Conservation (phyloP, 2,797 vertebrate genomes). For the Rhincodon typus region DNA sequence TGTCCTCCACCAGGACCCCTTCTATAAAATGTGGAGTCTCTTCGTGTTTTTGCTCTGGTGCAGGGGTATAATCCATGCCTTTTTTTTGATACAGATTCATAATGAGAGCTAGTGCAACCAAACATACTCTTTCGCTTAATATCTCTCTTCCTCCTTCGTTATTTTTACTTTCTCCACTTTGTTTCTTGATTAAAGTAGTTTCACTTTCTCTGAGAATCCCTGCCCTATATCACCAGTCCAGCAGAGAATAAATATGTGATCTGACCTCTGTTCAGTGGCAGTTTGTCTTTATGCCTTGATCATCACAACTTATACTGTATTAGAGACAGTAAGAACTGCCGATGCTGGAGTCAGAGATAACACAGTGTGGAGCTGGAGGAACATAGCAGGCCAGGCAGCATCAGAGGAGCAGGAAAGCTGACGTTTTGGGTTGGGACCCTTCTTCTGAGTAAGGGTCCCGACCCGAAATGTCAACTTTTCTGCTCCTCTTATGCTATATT, state of each 20-base stretch:
- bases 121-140: neutral
- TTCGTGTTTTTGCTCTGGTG: neutral
- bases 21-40: neutral
- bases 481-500: neutral
- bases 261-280: too few species aligned
- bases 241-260: neutral
- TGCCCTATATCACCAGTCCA: neutral
- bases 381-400: too few species aligned
- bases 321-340: too few species aligned
- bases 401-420: too few species aligned
- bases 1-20: neutral
- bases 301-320: neutral
- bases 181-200: neutral
- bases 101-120: neutral
- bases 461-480: too few species aligned
- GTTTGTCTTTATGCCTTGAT: neutral
- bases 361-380: too few species aligned
- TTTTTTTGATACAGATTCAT: neutral
- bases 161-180: neutral
- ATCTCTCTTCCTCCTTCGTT: neutral
- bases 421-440: too few species aligned
- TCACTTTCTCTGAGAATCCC: neutral
- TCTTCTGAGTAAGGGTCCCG: too few species aligned
- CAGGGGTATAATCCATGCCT: neutral
- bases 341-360: too few species aligned